Evolutionary conservation across 2,113 vertebrate genomes (phyloP), one percentile per base, ranked within the genome.

Genomic region (Macquaria australasica): DNA sequence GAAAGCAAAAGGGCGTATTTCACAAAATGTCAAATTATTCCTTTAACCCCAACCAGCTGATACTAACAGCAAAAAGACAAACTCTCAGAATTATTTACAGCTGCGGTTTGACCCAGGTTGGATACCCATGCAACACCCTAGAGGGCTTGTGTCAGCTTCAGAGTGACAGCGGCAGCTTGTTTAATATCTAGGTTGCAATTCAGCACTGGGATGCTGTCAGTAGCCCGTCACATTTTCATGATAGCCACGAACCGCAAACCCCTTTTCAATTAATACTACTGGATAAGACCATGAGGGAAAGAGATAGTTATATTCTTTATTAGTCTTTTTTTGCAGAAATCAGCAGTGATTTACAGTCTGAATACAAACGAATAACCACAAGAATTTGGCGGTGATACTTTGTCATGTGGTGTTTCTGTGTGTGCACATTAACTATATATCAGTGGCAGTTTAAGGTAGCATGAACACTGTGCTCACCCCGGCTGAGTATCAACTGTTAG

Each of bases 101-200:
- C 63, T 58, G 16, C 71, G 8, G 60, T 76, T 50, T 77, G 87
- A 89, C 70, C 53, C 71, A 59, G 77, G 74, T 43, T 60, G 5
- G n/a, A 64, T 1, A 20, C 43, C 0, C 0, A 16, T 50, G 63
- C 34, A 50, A 25, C 81, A 45, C 34, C 31, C 50, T 7, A 25
- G 53, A 64, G 18, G 14, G 34, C 58, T 50, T 2, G 25, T 68
- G 48, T 68, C 77, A n/a, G 73, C 72, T 43, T 62, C 63, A 84
- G 88, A 93, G 82, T 89, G 92, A 93, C 94, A 94, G 92, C 89
- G 1, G 85, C 91, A 91, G 92, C 90, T 74, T 67, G 77, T 64
- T 84, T 88, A 11, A 90, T 89, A 92, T 93, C 79, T 92, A 18
- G 93, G 93, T 93, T 92, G 91, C 50, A 34, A 83, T 85, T 84